Conservation (phyloP, 2,113 vertebrate species). For the Lophochroa leadbeateri region DNA sequence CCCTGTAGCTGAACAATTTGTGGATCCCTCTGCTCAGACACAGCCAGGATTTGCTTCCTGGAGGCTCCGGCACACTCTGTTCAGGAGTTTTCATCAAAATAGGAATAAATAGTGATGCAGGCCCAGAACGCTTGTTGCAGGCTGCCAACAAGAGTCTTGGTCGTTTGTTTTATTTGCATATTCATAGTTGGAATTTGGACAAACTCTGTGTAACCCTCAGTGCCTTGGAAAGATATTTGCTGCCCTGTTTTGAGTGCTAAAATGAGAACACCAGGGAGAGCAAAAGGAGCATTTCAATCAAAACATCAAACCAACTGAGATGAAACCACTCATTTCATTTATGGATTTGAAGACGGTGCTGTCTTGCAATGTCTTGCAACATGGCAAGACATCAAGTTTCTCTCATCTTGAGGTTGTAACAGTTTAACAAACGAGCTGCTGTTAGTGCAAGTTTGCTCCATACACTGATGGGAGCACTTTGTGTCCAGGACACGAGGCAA, state of each 20-base stretch:
- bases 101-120: not conserved
- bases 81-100: not conserved
- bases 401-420: not conserved
- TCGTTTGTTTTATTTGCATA: not conserved
- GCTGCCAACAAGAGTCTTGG: not conserved
- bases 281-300: not conserved
- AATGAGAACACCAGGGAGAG: fast-evolving
- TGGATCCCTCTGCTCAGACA: not conserved
- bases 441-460: fast-evolving
- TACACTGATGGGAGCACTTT: not conserved
- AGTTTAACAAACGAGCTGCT: not conserved
- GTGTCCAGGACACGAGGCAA: not conserved
- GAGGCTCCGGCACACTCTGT: not conserved
- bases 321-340: not conserved
- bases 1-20: too few relatives aligned
- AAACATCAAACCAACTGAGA: not conserved
- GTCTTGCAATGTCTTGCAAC: not conserved
- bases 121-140: not conserved
- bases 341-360: not conserved
- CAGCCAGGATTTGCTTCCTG: not conserved
- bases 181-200: not conserved
- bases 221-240: not conserved
- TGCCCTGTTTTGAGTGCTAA: fast-evolving
- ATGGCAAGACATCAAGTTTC: not conserved
- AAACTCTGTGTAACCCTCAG: not conserved